Evolutionary conservation across 2,113 vertebrate species (phyloP), one percentile per base, ranked within the genome.

Genomic region (Baryphthengus martii): DNA sequence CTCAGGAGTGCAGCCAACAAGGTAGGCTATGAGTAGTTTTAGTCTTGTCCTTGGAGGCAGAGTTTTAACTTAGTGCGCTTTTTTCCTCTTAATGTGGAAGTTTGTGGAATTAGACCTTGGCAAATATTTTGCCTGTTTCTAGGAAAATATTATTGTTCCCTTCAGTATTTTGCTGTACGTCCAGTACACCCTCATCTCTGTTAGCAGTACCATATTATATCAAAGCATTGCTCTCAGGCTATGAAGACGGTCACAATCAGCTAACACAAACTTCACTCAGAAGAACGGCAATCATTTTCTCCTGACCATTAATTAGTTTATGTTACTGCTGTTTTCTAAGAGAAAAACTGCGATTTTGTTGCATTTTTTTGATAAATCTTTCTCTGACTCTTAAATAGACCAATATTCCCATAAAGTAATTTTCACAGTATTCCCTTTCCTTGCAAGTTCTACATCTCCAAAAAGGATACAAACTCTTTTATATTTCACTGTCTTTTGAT

Each of bases 41-140:
- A 24, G 39, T 75, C 82, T 93, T 92, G 55, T 91, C 83, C 65
- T 68, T 81, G 44, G 90, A 93, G 65, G 82, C 56, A 82, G 58
- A 85, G 13, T 75, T 95, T 80, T 81, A 62, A 95, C 58, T 68
- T 83, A n/a, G 7, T 67, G 6, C 2, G 17, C 71, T 50, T 63
- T 55, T 86, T 82, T 68, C 17, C 63, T 87, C 78, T 59, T 96
- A 62, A 40, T 79, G 59, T 37, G 62, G 58, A 90, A 95, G 70
- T 88, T 89, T 95, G 56, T 95, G 89, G 65, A 90, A 94, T 86
- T 89, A 92, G 70, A 94, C 75, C 65, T 83, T 95, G 77, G 83
- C 75, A 96, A 75, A 70, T 72, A 73, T 95, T 95, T 94, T 96
- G 90, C 17, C 44, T 87, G 20, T 93, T 73, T 68, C 35, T 81